Evolutionary conservation across 64 coral and sea anemone species (phyloP), one percentile per base, ranked within the genome.

Genomic region (Astreopora myriophthalma): DNA sequence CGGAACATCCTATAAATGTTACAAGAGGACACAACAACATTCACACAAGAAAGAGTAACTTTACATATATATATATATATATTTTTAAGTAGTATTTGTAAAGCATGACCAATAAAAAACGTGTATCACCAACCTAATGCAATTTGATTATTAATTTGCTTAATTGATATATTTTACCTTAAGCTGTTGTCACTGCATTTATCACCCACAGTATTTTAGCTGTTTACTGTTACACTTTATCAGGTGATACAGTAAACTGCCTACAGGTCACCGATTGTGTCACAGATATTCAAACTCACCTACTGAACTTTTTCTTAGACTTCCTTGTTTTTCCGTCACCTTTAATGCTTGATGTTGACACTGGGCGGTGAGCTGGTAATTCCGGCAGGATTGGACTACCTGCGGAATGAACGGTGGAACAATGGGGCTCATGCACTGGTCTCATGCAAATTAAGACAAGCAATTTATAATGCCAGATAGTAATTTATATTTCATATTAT

Each of bases 371-470:
- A 25, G 80, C 49, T 6, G 90, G 90, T 25, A 92, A 44, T 73
- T 92, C 79, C n/a, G 90, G 90, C 74, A 79, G 70, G 30, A 92
- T 92, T 86, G 90, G 90, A 76, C 90, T 86, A 74, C 79, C 90
- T 92, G 81, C 40, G 67, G 52, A 87, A 32, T 83, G 79, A 83
- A 83, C 7, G 52, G 52, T 83, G 49, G 48, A 64, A 83, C 79
- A 83, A 35, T 17, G 29, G 19, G 16, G 32, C 79, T 83, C 79
- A 83, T 80, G 77, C 77, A 80, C 48, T 80, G 51, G 3, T 80
- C 25, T 60, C 77, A 80, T 83, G 79, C 79, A 37, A 48, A 16
- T 55, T 55, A 55, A 31, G 25, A 26, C 49, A 55, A 79, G 48
- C 26, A 42, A 46, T 46, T 75, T 46, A 44, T 12, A 75, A 2